Base-by-base conservation (phyloP, 2,797 vertebrate genomes). In the Aphelocoma californica region DNA sequence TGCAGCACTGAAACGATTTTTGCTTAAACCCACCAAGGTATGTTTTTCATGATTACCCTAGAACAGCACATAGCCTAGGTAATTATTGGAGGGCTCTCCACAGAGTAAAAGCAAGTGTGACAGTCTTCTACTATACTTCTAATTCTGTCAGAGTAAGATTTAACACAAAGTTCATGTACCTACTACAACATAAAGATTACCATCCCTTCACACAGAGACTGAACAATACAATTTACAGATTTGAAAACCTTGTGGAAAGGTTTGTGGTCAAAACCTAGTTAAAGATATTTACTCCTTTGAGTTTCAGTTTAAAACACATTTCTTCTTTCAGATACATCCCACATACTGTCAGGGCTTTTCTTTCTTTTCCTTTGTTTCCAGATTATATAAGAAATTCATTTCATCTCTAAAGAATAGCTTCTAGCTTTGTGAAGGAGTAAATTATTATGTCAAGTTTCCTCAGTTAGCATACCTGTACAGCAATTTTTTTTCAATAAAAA, bases 371-470 rank as follows among this genome's bases (percentile, higher is more conserved):
- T 92, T 96, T 96, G 86, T 91, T 96, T 90, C 79, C 71, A 93
- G 86, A 96, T 92, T 95, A 95, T 72, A 29, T 75, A 91, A 92
- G 70, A 92, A 90, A 95, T 93, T 88, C 26, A 86, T 64, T 93
- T 91, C 42, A 83, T 82, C 83, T 91, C 81, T 90, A 85, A 93
- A 94, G 92, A 93, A 94, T 6, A 91, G 73, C 72, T 92, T 94
- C 70, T 90, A 58, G 69, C 58, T 45, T 79, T 87, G 44, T 85
- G 86, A 96, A 95, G 81, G 81, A 96, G 54, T 88, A 95, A 95
- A 93, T 95, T 95, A 93, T 82, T 84, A 95, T 92, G 90, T 94
- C 83, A 94, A 84, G 53, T 92, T 95, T 90, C 78, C 62, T 92
- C 83, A 70, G 62, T 90, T 90, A 91, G 54, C 87, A 71, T 93